These are phyloP conservation scores for Laspeyria flexula DNA, from an alignment of 2,888 invertebrate genomes.

Conservation along the genomic window DNA sequence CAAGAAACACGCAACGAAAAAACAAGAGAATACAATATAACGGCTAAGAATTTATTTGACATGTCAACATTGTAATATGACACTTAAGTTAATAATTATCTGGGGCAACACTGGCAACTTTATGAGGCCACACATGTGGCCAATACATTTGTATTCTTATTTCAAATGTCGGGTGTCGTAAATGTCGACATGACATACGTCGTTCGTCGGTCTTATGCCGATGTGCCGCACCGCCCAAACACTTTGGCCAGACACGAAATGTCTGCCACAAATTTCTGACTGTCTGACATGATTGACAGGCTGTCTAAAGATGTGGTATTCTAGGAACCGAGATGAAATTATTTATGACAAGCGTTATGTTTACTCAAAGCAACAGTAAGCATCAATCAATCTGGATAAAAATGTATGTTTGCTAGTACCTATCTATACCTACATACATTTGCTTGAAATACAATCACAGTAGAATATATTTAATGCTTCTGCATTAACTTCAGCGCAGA, in stretches of 20 bases:
- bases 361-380: too few species aligned
- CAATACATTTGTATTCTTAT: constrained; percentile 64
- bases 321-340: neutral
- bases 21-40: neutral
- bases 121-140: constrained; percentile 73
- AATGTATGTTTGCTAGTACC: too few species aligned
- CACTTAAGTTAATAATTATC: constrained; percentile 27
- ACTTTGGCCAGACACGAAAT: constrained; percentile 11
- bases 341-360: too few species aligned
- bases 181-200: constrained; percentile 71
- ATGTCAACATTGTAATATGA: constrained; percentile 18
- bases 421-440: too few species aligned
- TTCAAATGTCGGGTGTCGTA: constrained; percentile 71
- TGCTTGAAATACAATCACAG: too few species aligned
- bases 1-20: neutral
- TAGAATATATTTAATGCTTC: too few species aligned
- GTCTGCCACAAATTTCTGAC: constrained; percentile 1
- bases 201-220: constrained; percentile 36
- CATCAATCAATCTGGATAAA: too few species aligned
- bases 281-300: constrained; percentile 23
- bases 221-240: constrained; percentile 18
- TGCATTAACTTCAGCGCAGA: too few species aligned
- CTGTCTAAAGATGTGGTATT: neutral
- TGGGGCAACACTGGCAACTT: constrained; percentile 45
- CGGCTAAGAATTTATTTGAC: neutral